These are phyloP conservation scores for Chelon auratus DNA, from an alignment of 2,797 vertebrate species.

Conservation along the genomic window DNA sequence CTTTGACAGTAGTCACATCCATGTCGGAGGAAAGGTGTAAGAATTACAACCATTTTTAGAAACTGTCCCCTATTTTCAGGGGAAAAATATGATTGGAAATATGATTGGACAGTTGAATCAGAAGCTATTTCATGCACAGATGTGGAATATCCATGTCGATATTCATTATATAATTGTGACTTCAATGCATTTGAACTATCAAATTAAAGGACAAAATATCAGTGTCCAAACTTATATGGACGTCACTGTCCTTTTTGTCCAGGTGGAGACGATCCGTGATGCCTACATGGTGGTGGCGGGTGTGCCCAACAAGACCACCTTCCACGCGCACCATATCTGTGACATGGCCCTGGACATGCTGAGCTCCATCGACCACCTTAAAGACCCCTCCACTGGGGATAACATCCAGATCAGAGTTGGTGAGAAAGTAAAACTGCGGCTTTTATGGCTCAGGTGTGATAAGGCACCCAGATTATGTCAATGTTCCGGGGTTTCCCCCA, in stretches of 20 bases:
- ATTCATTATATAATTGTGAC: no score
- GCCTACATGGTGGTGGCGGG: slow-evolving; percentile 87
- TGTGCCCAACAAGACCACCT: slow-evolving; percentile 86
- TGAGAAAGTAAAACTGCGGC: slow-evolving; percentile 50
- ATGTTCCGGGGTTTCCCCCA: not conserved
- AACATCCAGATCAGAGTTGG: slow-evolving; percentile 85
- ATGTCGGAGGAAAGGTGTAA: no score
- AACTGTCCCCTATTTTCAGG: no score
- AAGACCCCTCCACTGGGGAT: slow-evolving; percentile 83
- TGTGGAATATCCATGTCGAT: no score
- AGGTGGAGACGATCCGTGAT: slow-evolving; percentile 86
- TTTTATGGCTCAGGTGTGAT: not conserved
- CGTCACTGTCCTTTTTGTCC: slow-evolving; percentile 2
- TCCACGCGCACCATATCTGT: slow-evolving; percentile 85
- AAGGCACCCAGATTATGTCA: not conserved
- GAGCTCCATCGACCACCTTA: slow-evolving; percentile 86
- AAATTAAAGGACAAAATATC: no score
- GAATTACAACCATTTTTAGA: no score
- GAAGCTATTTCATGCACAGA: no score
- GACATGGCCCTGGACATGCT: slow-evolving; percentile 86
- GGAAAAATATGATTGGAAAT: no score
- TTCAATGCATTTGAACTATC: no score
- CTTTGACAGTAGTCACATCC: no score
- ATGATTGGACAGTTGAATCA: no score
- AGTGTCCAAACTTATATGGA: no score